Evolutionary conservation across 1,140 invertebrate species (phyloP).

Genomic region (Scaptomyza graminum): DNA sequence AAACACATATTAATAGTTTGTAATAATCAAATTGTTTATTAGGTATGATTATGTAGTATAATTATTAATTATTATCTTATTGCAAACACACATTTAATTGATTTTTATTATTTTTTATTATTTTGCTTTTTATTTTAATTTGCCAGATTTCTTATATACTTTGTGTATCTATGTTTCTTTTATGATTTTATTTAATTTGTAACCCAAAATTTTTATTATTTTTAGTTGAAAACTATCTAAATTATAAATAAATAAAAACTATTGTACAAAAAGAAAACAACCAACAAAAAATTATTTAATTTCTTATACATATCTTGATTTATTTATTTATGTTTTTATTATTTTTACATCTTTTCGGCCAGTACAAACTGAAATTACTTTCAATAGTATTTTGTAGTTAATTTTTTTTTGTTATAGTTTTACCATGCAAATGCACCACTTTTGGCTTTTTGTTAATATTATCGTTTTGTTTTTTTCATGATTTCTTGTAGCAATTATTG

Average conservation of each 20-base stretch:
- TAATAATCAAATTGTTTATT: slow-evolving; percentile 38
- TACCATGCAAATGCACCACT: slow-evolving; percentile 49
- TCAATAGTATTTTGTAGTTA: slow-evolving; percentile 24
- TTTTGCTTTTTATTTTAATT: slow-evolving; percentile 42
- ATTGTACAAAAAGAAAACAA: slow-evolving; percentile 38
- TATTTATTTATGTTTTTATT: slow-evolving; percentile 10
- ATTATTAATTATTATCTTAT: slow-evolving; percentile 69
- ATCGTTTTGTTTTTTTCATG: slow-evolving; percentile 35
- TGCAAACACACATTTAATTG: slow-evolving; percentile 29
- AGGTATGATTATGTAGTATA: slow-evolving; percentile 62
- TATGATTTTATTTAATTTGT: slow-evolving; percentile 50
- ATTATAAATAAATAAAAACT: slow-evolving; percentile 67
- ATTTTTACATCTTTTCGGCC: slow-evolving; percentile 26
- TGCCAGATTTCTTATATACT: slow-evolving; percentile 8
- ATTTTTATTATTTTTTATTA: slow-evolving; percentile 32
- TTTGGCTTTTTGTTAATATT: slow-evolving; percentile 35
- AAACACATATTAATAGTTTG: slow-evolving; percentile 18
- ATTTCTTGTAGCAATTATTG: slow-evolving; percentile 71
- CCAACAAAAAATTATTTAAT: slow-evolving; percentile 15
- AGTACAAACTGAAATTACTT: slow-evolving; percentile 7
- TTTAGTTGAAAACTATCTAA: slow-evolving; percentile 55
- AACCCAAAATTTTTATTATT: slow-evolving; percentile 43
- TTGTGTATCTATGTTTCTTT: slow-evolving; percentile 57
- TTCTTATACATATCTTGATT: slow-evolving; percentile 2
- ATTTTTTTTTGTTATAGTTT: slow-evolving; percentile 18